Evolutionary conservation across 2,888 invertebrate species (phyloP), one percentile per base, ranked within the genome.

Genomic region (Acheta domesticus): DNA sequence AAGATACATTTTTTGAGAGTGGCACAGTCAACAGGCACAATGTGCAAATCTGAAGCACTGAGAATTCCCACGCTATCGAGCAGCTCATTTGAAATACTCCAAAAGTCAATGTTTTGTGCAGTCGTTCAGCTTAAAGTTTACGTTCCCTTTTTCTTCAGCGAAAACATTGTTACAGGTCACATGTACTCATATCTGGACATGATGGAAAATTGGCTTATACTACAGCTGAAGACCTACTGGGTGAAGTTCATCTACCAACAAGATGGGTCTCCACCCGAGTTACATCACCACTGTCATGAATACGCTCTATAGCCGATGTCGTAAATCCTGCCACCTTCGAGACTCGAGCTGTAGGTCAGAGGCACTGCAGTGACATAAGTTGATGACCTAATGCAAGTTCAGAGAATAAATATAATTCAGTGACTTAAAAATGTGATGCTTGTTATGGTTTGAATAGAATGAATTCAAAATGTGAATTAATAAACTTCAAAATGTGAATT

Each of bases 161-260:
- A 4, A 62, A 62, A 62, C 12, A 62, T 3, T 3, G 2, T 1
- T 50, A 79, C 80, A 75, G 79, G 79, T 74, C 78, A 80, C 76
- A n/a, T 80, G 49, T 23, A 2, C 23, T 3, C 23, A 3, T 82
- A 82, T 75, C 80, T 81, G 79, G 77, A 81, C 78, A 81, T 81
- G 80, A 62, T 81, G 74, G 78, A 81, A 77, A 77, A 81, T 23
- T 82, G 82, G 80, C 79, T 82, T 78, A 81, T 81, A 50, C 78
- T 81, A 75, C 79, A 81, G 79, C 73, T 81, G 79, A 80, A 80
- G 74, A 77, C 49, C 48, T 79, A 78, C 73, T 78, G 76, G 50
- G 76, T 48, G 36, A 78, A 82, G 74, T 79, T 81, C 76, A 79
- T 81, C 77, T 83, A 78, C 78, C 80, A 82, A 73, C 77, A 81